Evolutionary conservation across 2,113 vertebrate genomes (phyloP), one percentile per base, ranked within the genome.

Genomic region (Myanophis thanlyinensis): DNA sequence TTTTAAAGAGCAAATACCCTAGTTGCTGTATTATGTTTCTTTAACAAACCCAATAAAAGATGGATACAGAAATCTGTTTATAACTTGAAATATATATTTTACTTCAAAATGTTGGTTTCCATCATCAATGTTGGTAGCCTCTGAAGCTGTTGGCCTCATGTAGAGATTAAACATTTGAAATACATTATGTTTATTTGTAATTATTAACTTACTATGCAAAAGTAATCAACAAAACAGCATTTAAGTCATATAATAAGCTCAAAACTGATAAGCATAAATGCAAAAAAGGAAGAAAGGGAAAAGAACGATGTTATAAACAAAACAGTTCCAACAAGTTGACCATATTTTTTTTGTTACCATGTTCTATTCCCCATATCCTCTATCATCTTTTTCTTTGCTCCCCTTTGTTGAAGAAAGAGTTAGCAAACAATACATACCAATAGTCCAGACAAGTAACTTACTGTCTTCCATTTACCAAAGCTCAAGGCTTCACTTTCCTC

Each of bases 121-220:
- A 56, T 91, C 91, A 52, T 93, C 94, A 86, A 84, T 59, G 88
- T 84, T 95, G 84, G 67, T 95, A 46, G 35, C 93, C 51, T 85
- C 93, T 92, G 92, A 89, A 92, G 11, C 90, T 56, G 90, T 92
- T 89, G 95, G 91, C 52, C 25, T 93, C 62, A 25, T 11, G 30
- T 27, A 85, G 51, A 44, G n/a, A 89, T 85, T 89, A 48, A 84
- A 89, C 48, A n/a, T 85, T 56, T 35, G n/a, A 54, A 84, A 85
- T 48, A 3, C 30, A 9, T 53, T 51, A 48, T 4, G 9, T 48
- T 53, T 48, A 47, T 85, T 62, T 67, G 30, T 6, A 67, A 67
- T n/a, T n/a, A 59, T 59, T 59, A 67, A 15, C 12, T 67, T 67
- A 67, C 15, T 67, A 67, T 67, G 30, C 30, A n/a, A 62, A 62